Conservation (phyloP, 2,888 invertebrate genomes). For the Drosophila sordidula region DNA sequence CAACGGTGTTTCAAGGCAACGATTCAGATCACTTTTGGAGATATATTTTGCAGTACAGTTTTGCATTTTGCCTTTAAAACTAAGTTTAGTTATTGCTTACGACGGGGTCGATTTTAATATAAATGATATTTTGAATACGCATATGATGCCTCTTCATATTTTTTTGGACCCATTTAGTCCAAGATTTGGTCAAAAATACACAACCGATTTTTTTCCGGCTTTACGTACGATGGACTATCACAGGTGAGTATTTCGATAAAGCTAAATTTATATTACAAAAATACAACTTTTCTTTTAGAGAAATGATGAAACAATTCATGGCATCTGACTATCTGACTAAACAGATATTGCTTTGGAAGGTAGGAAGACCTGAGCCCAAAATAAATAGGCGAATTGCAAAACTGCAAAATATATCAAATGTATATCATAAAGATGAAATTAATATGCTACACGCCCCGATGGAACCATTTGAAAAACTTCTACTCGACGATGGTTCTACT, state of each 20-base stretch:
- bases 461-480: slow-evolving; percentile 8
- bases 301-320: slow-evolving; percentile 62
- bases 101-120: slow-evolving; percentile 33
- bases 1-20: neutral
- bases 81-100: neutral
- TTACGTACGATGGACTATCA: slow-evolving; percentile 45
- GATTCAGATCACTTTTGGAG: neutral
- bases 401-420: slow-evolving; percentile 18
- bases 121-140: slow-evolving; percentile 44
- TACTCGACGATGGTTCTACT: slow-evolving; percentile 45
- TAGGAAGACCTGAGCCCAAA: neutral
- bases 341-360: slow-evolving; percentile 35
- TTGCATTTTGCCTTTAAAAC: neutral
- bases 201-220: slow-evolving; percentile 24
- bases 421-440: neutral
- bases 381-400: slow-evolving; percentile 43
- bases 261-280: neutral
- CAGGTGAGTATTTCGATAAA: slow-evolving; percentile 26
- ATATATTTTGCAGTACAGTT: slow-evolving; percentile 4
- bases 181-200: neutral
- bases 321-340: slow-evolving; percentile 46
- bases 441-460: neutral
- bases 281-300: slow-evolving; percentile 13
- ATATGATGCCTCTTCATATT: slow-evolving; percentile 45
- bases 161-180: slow-evolving; percentile 21